Evolutionary conservation across 2,888 invertebrate genomes (phyloP).

Genomic region (Drosophila yooni): DNA sequence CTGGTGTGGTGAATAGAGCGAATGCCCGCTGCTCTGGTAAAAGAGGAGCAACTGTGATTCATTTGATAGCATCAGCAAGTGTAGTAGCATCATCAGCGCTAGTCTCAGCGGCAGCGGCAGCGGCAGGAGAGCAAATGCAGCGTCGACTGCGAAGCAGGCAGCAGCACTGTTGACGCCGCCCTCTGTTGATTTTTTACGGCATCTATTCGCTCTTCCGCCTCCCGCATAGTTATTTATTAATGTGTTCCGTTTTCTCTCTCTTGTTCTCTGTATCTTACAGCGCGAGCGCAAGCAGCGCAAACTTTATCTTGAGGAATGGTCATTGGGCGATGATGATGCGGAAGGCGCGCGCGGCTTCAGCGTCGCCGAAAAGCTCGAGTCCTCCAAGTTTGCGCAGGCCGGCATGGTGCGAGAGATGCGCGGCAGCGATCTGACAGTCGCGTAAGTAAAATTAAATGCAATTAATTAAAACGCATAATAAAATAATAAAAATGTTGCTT

Average conservation of each 20-base stretch:
- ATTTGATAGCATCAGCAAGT: conserved; percentile 52
- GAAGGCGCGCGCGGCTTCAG: conserved; percentile 95
- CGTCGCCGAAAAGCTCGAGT: conserved; percentile 95
- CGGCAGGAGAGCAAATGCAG: conserved; percentile 5
- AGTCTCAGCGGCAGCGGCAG: conserved; percentile 23
- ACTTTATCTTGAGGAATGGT: conserved; percentile 97
- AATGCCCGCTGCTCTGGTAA: conserved; percentile 41
- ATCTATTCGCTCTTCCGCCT: conserved; percentile 36
- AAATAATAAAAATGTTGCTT: too few relatives aligned
- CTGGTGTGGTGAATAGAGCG: conserved; percentile 36
- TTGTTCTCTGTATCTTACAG: conserved; percentile 85
- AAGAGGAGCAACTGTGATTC: conserved; percentile 47
- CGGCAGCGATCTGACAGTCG: conserved; percentile 91
- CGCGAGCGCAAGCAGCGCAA: conserved; percentile 96
- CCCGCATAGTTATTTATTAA: conserved; percentile 45
- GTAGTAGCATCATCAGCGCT: background rate
- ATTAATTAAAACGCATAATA: background rate
- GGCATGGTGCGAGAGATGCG: conserved; percentile 94
- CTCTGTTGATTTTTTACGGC: conserved; percentile 53
- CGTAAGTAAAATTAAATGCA: conserved; percentile 85
- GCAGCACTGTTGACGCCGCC: conserved; percentile 30
- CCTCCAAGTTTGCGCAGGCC: conserved; percentile 90
- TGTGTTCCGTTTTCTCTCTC: conserved; percentile 36
- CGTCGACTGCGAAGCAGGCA: conserved; percentile 29
- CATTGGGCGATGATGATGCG: conserved; percentile 91